phyloP scores from a whole-genome alignment of 2,888 invertebrate genomes.

The Drosophila planitibia region DNA sequence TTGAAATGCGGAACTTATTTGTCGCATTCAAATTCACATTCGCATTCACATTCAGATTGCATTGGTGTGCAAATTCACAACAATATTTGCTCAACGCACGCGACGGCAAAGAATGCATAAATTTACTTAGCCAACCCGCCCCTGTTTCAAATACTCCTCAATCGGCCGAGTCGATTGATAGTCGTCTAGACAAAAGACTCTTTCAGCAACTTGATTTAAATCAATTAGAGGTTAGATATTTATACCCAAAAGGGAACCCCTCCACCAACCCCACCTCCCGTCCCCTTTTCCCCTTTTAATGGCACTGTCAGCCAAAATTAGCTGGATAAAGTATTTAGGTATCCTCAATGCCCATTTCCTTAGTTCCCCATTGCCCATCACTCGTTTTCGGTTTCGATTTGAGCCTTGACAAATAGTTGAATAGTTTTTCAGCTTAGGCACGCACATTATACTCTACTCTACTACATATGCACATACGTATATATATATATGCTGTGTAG shows the following conservation, averaged over 20 bases:
- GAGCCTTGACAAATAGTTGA: slow-evolving; percentile 36
- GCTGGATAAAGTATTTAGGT: slow-evolving; percentile 72
- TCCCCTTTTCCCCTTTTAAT: slow-evolving; percentile 27
- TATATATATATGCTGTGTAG: background rate
- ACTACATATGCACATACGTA: background rate
- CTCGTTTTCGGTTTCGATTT: slow-evolving; percentile 34
- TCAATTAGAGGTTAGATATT: slow-evolving; percentile 64
- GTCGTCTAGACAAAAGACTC: slow-evolving; percentile 66
- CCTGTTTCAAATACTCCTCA: background rate
- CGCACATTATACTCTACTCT: slow-evolving; percentile 54
- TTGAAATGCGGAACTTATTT: slow-evolving; percentile 77
- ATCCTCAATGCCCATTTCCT: slow-evolving; percentile 22
- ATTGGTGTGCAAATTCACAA: slow-evolving; percentile 62
- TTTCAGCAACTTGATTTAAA: slow-evolving; percentile 77
- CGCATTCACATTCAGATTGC: slow-evolving; percentile 64
- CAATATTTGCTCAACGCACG: slow-evolving; percentile 76
- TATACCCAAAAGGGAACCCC: background rate
- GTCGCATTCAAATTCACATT: slow-evolving; percentile 60
- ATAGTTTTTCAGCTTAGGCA: slow-evolving; percentile 53
- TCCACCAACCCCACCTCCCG: background rate
- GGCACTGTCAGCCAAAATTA: slow-evolving; percentile 73
- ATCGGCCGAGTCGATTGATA: slow-evolving; percentile 39
- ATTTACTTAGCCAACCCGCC: slow-evolving; percentile 16
- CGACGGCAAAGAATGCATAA: slow-evolving; percentile 56
- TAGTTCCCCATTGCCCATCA: slow-evolving; percentile 18